These are phyloP conservation scores for Strigamia crassipes DNA, from an alignment of 2,888 invertebrate species.

Conservation along the genomic window DNA sequence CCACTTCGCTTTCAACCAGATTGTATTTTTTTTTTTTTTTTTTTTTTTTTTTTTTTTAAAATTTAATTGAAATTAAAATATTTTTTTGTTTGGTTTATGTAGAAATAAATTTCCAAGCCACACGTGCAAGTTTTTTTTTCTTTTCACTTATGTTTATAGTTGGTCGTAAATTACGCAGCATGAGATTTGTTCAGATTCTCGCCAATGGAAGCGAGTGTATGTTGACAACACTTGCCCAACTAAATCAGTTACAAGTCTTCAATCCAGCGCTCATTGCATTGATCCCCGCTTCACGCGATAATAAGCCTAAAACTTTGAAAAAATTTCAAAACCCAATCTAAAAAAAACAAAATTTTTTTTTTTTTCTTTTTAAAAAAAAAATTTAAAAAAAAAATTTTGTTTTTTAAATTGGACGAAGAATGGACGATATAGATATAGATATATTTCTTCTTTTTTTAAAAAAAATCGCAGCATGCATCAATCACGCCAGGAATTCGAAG, in stretches of 20 bases:
- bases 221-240: not conserved
- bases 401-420: no score
- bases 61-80: no score
- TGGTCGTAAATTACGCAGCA: conserved; percentile 10
- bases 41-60: no score
- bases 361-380: no score
- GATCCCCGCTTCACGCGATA: not conserved
- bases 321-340: no score
- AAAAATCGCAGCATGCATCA: not conserved
- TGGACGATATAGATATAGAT: no score
- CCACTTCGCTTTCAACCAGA: not conserved
- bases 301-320: not conserved
- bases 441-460: not conserved
- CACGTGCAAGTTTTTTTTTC: conserved; percentile 1
- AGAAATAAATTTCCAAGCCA: not conserved
- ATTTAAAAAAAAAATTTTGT: no score
- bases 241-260: not conserved
- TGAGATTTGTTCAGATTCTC: conserved; percentile 10
- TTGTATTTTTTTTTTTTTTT: no score
- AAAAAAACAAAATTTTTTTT: no score
- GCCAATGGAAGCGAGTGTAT: not conserved
- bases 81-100: no score
- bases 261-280: not conserved
- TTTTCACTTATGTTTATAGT: not conserved
- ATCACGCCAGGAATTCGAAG: conserved; percentile 11